Base-by-base conservation (phyloP, 2,888 invertebrate genomes). In the Hanleya hanleyi region DNA sequence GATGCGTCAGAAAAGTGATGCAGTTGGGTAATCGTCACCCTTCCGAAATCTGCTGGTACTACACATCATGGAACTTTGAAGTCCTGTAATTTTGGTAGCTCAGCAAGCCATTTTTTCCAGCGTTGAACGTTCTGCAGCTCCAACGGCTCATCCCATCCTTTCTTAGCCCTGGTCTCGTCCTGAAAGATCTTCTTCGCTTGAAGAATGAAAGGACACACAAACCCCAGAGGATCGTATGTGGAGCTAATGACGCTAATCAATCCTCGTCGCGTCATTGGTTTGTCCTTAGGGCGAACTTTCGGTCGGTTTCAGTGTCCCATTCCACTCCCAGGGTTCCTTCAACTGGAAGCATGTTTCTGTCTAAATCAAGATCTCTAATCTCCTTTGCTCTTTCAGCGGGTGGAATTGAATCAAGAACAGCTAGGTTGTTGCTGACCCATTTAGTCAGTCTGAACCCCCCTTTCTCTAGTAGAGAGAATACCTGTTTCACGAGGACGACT, bases 381-480 rank as follows among this genome's bases (percentile, higher is more conserved):
- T n/a, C n/a, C 18, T 5, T 64, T 4, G 35, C 64, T 64, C 64
- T 37, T 37, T 33, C 15, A n/a, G 18, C 22, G 1, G 22, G 22
- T 1, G 35, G 2, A 3, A 64, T 64, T 3, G 64, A 64, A 12
- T 64, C 4, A 1, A 37, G 2, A 9, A 64, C 64, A 18, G 3
- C 2, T 5, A 15, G 15, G n/a, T 37, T 29, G 18, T 64, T 64
- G n/a, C 35, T 64, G n/a, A 37, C n/a, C 64, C 64, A 64, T 26
- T 64, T 64, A 5, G 18, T 64, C 3, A 64, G 64, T n/a, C 9
- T 1, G 6, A 41, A 26, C 9, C 70, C 67, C 37, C 70, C 67
- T 49, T 68, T 62, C n/a, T 36, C 26, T 61, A 70, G 65, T 32
- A 77, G 61, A 15, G 22, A 22, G 26, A 64, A 69, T 15, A 77